Evolutionary conservation across 2,797 vertebrate genomes (phyloP).

Genomic region (Trematomus bernacchii): DNA sequence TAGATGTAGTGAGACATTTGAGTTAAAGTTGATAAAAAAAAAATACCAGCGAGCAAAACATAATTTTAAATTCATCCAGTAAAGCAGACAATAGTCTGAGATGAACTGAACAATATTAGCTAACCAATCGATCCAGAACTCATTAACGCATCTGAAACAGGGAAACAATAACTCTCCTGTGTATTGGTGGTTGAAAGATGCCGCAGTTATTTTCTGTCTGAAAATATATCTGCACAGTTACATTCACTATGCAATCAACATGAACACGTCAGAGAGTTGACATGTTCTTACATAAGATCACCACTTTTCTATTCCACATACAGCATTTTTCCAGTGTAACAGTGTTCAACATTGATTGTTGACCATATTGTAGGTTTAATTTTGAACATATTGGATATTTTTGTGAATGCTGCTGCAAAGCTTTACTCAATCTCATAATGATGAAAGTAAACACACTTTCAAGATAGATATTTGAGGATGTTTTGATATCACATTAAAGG

Average conservation of each 20-base stretch:
- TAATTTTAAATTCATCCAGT: neutral
- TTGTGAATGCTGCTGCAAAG: neutral
- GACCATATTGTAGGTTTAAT: neutral
- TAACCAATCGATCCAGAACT: conserved; percentile 47
- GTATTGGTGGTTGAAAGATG: conserved; percentile 34
- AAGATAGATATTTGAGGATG: conserved; percentile 20
- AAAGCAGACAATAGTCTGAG: neutral
- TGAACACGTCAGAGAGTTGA: neutral
- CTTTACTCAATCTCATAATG: neutral
- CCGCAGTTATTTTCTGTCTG: conserved; percentile 26
- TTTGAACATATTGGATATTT: neutral
- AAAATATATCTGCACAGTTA: conserved; percentile 54
- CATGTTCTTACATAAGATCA: neutral
- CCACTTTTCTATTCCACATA: neutral
- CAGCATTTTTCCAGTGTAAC: neutral
- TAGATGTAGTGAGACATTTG: neutral
- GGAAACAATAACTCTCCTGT: conserved; percentile 42
- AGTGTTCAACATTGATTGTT: neutral
- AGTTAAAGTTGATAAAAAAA: neutral
- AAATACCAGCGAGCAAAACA: neutral
- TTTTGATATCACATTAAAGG: conserved; percentile 6
- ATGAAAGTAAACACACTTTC: neutral
- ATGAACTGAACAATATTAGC: conserved; percentile 4
- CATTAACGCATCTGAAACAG: conserved; percentile 49
- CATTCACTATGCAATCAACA: conserved; percentile 34